These are phyloP conservation scores for Diaprepes abbreviatus DNA, from an alignment of 2,888 invertebrate species.

Conservation along the genomic window DNA sequence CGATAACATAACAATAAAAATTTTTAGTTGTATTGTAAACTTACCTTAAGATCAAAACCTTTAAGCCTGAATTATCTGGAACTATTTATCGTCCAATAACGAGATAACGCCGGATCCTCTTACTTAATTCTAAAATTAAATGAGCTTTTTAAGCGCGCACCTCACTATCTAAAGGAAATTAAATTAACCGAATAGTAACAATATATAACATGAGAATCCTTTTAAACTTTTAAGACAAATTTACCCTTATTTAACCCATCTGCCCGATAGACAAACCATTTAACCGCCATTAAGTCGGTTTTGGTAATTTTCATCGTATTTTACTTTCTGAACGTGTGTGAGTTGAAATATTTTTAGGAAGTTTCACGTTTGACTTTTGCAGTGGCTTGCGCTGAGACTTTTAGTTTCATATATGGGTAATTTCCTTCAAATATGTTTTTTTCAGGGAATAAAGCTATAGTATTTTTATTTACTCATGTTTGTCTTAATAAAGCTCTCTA, in stretches of 20 bases:
- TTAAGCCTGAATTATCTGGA: conserved; percentile 19
- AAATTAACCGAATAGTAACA: conserved; percentile 46
- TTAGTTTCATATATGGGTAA: too few relatives aligned
- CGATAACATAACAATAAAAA: too few relatives aligned
- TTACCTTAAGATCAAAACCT: background rate
- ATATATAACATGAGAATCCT: conserved; percentile 47
- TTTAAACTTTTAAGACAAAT: conserved; percentile 45
- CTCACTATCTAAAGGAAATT: conserved; percentile 42
- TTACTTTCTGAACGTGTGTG: conserved; percentile 8
- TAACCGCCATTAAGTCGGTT: conserved; percentile 28
- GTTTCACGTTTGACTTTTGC: background rate
- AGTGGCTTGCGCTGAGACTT: background rate
- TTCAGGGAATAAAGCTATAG: too few relatives aligned
- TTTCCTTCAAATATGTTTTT: too few relatives aligned
- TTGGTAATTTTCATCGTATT: conserved; percentile 8
- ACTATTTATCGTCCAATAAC: conserved; percentile 43
- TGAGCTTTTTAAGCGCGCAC: conserved; percentile 43
- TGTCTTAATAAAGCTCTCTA: too few relatives aligned
- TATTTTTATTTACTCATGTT: too few relatives aligned
- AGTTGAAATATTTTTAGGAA: background rate
- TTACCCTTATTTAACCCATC: conserved; percentile 31
- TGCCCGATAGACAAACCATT: conserved; percentile 25
- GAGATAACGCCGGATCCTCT: conserved; percentile 40
- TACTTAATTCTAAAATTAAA: conserved; percentile 48
- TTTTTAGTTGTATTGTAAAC: conserved; percentile 6